Base-by-base conservation (phyloP, 2,113 vertebrate species). In the Phyllopteryx taeniolatus region DNA sequence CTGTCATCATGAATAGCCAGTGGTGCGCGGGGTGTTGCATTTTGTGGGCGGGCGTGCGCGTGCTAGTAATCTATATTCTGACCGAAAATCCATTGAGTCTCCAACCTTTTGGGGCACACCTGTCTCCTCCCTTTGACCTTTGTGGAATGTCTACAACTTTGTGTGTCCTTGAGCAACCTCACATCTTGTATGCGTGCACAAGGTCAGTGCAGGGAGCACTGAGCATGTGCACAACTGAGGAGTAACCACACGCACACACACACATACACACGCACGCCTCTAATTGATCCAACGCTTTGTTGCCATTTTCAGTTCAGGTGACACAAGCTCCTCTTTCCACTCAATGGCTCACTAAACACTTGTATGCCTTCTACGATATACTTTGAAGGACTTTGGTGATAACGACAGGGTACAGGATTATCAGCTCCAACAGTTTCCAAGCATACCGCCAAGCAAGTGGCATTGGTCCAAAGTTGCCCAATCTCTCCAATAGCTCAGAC, bases 371-470 rank as follows among this genome's bases (percentile, higher is more conserved):
- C 67, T 80, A 73, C 72, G 76, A 83, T 82, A 71, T 46, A 71
- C 73, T 62, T 81, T 73, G 78, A 85, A 81, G 83, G 85, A 88
- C 78, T 75, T 86, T 79, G 73, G 78, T 27, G 72, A 83, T 67
- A 66, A 76, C 71, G 27, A 87, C 90, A 89, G 90, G 90, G 88
- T 88, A 84, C 84, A 73, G 80, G 87, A 82, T 66, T 79, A 72
- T 84, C 62, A 60, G 64, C 68, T 20, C 60, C 59, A 69, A 75
- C 74, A 59, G 43, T 74, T 75, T 27, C 33, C 63, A 51, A 81
- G 66, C 56, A 64, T 64, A 53, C 57, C 59, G 46, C 65, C 73
- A 39, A 39, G 31, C 59, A 64, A 39, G 35, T 42, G 19, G 61
- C 61, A 63, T 63, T 63, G 39, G 62, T 44, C 61, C 61, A 42